Conservation (phyloP, 2,888 invertebrate genomes). For the Apocheima hispidaria region DNA sequence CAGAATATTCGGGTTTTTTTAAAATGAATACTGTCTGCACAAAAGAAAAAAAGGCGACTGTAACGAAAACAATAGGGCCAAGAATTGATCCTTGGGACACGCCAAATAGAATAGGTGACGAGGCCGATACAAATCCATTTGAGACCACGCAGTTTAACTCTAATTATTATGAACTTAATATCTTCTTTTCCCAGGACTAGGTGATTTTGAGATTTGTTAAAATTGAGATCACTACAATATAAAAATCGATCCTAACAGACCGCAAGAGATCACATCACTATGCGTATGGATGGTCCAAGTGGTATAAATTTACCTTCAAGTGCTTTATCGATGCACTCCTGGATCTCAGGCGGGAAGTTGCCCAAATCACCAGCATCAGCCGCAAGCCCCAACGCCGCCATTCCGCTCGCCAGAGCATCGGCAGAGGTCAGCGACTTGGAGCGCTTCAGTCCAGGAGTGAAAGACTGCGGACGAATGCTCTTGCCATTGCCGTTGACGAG, state of each 20-base stretch:
- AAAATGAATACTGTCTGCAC: no score
- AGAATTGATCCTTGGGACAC: not conserved
- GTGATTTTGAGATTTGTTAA: no score
- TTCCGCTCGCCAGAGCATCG: slow-evolving; percentile 89
- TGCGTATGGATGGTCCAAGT: no score
- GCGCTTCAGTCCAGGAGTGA: slow-evolving; percentile 88
- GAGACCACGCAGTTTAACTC: no score
- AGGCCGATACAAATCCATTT: not conserved
- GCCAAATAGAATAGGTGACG: not conserved
- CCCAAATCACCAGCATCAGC: slow-evolving; percentile 92
- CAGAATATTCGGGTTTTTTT: no score
- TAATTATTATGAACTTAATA: no score
- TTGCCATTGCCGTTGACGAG: slow-evolving; percentile 78
- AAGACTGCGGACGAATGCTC: slow-evolving; percentile 75
- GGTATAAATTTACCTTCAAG: slow-evolving; percentile 85
- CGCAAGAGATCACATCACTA: no score
- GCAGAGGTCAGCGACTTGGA: slow-evolving; percentile 94
- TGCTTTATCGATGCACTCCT: slow-evolving; percentile 90
- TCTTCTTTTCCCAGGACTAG: no score
- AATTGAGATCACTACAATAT: no score
- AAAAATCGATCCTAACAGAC: no score
- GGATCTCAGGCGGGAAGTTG: slow-evolving; percentile 90
- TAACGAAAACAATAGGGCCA: no score
- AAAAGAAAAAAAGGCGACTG: no score
- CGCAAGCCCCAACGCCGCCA: slow-evolving; percentile 89